phyloP scores from a whole-genome alignment of 2,113 vertebrate species.

The Ciconia stormi region DNA sequence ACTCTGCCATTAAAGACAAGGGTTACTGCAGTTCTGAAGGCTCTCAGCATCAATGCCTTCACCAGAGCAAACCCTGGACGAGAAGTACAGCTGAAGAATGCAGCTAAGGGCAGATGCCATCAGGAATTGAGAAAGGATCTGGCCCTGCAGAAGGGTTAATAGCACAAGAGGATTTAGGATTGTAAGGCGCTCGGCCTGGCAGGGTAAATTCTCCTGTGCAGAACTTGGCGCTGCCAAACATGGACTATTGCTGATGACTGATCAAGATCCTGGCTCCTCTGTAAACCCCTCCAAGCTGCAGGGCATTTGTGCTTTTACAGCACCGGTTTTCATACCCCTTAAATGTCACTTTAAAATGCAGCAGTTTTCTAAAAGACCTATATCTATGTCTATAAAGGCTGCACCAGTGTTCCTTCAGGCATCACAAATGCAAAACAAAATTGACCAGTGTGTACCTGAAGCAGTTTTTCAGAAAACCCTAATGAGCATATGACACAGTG shows the following conservation, averaged over 20 bases:
- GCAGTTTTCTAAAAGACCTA: not conserved
- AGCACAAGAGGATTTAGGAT: not conserved
- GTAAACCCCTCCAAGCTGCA: not conserved
- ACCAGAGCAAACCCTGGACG: not conserved
- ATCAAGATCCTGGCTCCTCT: not conserved
- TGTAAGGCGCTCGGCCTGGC: not conserved
- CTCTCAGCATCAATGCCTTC: not conserved
- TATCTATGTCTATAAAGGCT: not conserved
- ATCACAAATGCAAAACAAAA: not conserved
- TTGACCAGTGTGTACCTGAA: not conserved
- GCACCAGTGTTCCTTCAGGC: not conserved
- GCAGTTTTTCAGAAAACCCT: not conserved
- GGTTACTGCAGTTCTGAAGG: not conserved
- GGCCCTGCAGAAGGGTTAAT: not conserved
- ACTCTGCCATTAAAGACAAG: not conserved
- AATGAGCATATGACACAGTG: fast-evolving
- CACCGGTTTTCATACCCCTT: not conserved
- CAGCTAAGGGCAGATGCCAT: not conserved
- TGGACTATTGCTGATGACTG: not conserved
- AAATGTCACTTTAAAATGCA: not conserved
- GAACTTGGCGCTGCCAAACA: not conserved
- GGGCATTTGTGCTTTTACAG: not conserved
- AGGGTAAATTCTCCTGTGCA: not conserved
- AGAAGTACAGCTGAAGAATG: not conserved
- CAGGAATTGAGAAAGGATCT: not conserved